Evolutionary conservation across 2,888 invertebrate genomes (phyloP).

Genomic region (Microctonus brassicae): DNA sequence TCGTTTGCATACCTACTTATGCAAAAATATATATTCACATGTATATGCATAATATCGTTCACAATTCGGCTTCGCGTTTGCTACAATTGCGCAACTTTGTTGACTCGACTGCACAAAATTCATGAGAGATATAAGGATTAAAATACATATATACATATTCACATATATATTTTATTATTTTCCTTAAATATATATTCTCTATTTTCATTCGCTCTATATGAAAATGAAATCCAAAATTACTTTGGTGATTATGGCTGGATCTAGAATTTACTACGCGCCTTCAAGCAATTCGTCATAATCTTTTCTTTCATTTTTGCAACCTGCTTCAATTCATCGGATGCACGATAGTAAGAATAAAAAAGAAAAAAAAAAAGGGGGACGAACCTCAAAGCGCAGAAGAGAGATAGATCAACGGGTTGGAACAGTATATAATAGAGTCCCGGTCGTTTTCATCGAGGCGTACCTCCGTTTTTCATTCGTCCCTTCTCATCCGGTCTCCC

Average conservation of each 20-base stretch:
- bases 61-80: conserved; percentile 7
- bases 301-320: conserved; percentile 23
- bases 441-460: conserved; percentile 18
- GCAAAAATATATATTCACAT: neutral
- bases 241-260: conserved; percentile 48
- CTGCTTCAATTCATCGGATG: conserved; percentile 23
- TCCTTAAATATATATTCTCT: neutral
- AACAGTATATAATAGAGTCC: conserved; percentile 24
- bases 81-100: conserved; percentile 5
- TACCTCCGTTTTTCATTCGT: conserved; percentile 27
- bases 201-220: neutral
- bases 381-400: neutral
- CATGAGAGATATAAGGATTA: neutral
- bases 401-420: conserved; percentile 14
- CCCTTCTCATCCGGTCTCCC: neutral
- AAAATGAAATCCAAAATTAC: conserved; percentile 51
- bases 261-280: no score
- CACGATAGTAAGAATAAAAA: no score
- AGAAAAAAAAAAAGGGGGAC: neutral
- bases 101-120: neutral
- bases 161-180: conserved; percentile 26
- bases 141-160: neutral
- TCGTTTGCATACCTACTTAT: conserved; percentile 24
- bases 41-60: neutral
- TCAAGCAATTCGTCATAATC: conserved; percentile 48